Evolutionary conservation across 2,888 invertebrate species (phyloP), one percentile per base, ranked within the genome.

Genomic region (Axea sp.): DNA sequence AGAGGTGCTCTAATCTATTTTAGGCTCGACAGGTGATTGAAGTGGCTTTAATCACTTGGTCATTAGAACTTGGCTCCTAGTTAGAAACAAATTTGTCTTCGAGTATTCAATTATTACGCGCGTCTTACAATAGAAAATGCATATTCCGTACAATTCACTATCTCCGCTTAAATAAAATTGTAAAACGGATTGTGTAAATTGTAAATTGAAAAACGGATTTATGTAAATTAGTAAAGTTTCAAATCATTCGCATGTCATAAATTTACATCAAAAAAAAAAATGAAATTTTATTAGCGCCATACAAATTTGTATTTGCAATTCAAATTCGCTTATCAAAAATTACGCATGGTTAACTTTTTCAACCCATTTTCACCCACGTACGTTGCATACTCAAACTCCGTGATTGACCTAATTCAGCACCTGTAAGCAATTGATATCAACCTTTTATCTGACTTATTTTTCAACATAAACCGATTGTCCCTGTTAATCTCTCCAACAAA

Each of bases 1-100:
- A 35, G 17, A 17, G 28, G 30, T 60, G 19, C 17, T 22, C 37
- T 60, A 60, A 60, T 60, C 30, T 12, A 28, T 47, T 60, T 60
- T 60, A 60, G 60, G 60, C 60, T 39, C 60, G 60, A 47, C 60
- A 37, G 47, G 26, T 47, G 60, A 60, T 47, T 60, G 60, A 47
- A 60, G 47, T 47, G 30, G 30, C 28, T 60, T 47, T 47, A 60
- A 60, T 60, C 37, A 60, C 47, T 47, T 47, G 37, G 35, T 47
- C 47, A 60, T 60, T 60, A 60, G 57, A 41, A 59, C 43, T 59
- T 39, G 12, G 19, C 12, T 53, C 6, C 53, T 37, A 53, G 53
- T 53, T 53, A 39, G 53, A 28, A 28, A n/a, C 37, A 39, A 53
- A 28, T 53, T 53, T 39, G 28, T 53, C 11, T 53, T 39, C 28